Base-by-base conservation (phyloP, 2,113 vertebrate species). In the Glaucidium brasilianum region DNA sequence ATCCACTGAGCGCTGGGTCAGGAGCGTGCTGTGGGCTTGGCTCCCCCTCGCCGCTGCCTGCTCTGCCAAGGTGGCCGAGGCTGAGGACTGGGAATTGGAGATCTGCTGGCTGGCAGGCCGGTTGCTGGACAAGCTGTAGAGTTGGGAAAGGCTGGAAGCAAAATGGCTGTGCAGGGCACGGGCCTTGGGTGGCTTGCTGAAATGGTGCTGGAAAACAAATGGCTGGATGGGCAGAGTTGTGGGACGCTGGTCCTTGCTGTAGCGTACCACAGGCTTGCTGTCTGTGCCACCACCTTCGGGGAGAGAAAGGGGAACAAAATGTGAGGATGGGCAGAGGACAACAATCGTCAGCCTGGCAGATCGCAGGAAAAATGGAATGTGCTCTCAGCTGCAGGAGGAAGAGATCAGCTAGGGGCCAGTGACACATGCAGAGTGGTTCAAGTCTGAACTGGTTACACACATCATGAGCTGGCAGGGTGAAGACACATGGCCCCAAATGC, bases 191-290 rank as follows among this genome's bases (percentile, higher is more conserved):
- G 98, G 97, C 95, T 98, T 98, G 82, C 98, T 97, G 81, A 99
- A 99, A 96, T 99, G 99, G 95, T 99, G 99, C 96, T 99, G 99
- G 96, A 99, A 99, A 97, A 99, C 99, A 93, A 99, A 99, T 56
- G 99, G 99, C 97, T 99, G 99, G 97, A 99, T 99, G 92, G 99
- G 99, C 94, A 99, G 98, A 13, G 99, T 98, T 4, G 99, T 99
- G 50, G 99, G 99, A 39, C 99, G 98, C 97, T 99, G 99, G 94
- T 99, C 99, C 97, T 99, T 99, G 97, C 98, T 99, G 98, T 99
- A 99, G 91, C 99, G 99, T 68, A 99, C 98, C 93, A 99, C 96
- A 0, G 98, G 98, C 41, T 97, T 98, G 92, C 96, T 96, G 45
- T 99, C 99, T 12, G 98, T 96, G 35, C 98, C 98, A 52, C 97